A percentile compares a stretch with the other conserved stretches of the same genome.
Conservation (phyloP, 2,113 vertebrate species). For the Platichthys stellatus region DNA sequence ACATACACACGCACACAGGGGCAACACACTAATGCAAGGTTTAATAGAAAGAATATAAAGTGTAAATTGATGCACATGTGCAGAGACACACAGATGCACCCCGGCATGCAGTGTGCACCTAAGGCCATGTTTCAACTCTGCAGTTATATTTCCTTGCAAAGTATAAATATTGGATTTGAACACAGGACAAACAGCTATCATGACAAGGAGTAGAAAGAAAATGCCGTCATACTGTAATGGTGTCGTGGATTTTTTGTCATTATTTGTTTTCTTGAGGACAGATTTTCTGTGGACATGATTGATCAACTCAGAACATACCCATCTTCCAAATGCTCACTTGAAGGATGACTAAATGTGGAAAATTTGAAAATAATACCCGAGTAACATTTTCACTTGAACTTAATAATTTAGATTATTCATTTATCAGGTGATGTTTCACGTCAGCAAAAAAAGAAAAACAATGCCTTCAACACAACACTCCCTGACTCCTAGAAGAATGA, state of each 20-base stretch:
- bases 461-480: not conserved
- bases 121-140: not conserved
- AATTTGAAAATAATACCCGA: too few relatives aligned
- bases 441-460: not conserved
- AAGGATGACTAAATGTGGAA: too few relatives aligned
- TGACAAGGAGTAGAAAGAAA: too few relatives aligned
- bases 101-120: not conserved
- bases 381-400: too few relatives aligned
- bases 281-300: not conserved
- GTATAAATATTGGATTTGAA: not conserved
- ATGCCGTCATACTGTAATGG: not conserved
- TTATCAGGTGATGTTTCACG: not conserved
- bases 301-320: not conserved
- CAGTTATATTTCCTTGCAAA: not conserved
- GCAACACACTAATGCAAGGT: slow-evolving; percentile 2
- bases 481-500: slow-evolving; percentile 22
- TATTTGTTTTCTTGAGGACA: not conserved
- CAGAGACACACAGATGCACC: not conserved
- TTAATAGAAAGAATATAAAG: not conserved
- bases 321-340: too few relatives aligned
- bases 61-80: not conserved
- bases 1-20: not conserved
- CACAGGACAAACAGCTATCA: too few relatives aligned
- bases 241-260: not conserved
- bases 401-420: not conserved